phyloP scores from a whole-genome alignment of 2,113 vertebrate genomes.

The Ginglymostoma cirratum region DNA sequence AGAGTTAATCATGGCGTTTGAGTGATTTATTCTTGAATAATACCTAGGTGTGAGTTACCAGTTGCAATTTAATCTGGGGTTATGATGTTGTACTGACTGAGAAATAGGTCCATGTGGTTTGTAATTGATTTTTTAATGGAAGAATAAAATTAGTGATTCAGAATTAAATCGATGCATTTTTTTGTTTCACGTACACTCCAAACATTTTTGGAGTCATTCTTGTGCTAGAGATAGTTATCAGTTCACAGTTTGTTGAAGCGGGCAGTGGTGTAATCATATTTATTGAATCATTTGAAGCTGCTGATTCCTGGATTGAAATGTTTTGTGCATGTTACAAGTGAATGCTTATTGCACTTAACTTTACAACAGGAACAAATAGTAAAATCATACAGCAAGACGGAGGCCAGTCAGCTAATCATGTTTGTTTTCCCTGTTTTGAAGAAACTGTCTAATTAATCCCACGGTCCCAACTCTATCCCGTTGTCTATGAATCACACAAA shows the following conservation, averaged over 20 bases:
- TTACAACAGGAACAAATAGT: not conserved
- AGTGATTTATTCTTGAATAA: not conserved
- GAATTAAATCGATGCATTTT: not conserved
- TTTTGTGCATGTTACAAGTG: not conserved
- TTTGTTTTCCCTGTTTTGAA: not conserved
- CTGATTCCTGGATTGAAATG: not conserved
- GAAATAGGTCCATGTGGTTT: not conserved
- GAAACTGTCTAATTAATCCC: not conserved
- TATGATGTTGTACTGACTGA: not conserved
- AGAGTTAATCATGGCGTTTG: not conserved
- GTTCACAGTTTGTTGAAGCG: not conserved
- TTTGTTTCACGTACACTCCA: not conserved
- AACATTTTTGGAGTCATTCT: not conserved
- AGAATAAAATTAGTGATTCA: not conserved
- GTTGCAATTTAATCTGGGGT: not conserved
- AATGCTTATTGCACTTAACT: not conserved
- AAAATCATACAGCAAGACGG: not conserved
- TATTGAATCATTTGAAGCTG: not conserved
- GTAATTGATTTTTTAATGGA: not conserved
- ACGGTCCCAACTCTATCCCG: not conserved
- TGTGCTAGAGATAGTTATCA: not conserved
- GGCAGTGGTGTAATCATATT: not conserved
- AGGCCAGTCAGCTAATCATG: not conserved
- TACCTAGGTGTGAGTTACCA: not conserved
- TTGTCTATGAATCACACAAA: not conserved